Conservation (phyloP, 2,113 vertebrate species). For the Syngnathus scovelli region DNA sequence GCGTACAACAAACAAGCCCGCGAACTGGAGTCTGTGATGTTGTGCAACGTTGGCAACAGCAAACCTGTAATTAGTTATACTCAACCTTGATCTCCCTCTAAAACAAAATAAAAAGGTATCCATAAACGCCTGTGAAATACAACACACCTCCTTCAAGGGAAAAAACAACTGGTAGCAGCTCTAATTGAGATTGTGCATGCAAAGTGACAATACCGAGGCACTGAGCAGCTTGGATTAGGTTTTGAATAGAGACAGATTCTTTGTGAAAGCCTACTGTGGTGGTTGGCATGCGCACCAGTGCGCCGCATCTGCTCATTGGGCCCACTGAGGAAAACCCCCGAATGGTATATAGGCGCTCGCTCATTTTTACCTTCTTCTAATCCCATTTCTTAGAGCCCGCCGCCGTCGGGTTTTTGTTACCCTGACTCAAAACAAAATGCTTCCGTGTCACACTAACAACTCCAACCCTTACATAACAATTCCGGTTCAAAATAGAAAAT, state of each 20-base stretch:
- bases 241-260: constrained; percentile 75
- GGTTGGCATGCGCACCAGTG: constrained; percentile 67
- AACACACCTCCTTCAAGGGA: constrained; percentile 61
- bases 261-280: constrained; percentile 74
- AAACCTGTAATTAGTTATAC: constrained; percentile 22
- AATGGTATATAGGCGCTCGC: constrained; percentile 50
- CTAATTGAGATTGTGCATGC: constrained; percentile 81
- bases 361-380: constrained; percentile 71
- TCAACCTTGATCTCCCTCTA: constrained; percentile 51
- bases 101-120: constrained; percentile 48
- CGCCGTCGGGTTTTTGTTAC: constrained; percentile 55
- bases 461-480: constrained; percentile 45
- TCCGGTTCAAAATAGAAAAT: constrained; percentile 35
- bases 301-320: constrained; percentile 71
- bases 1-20: constrained; percentile 1
- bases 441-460: constrained; percentile 48
- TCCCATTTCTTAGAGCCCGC: constrained; percentile 51
- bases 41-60: constrained; percentile 21
- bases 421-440: constrained; percentile 41
- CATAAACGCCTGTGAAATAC: constrained; percentile 57
- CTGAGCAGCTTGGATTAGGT: constrained; percentile 73
- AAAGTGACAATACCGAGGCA: constrained; percentile 72
- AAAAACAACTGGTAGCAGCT: constrained; percentile 79
- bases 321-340: constrained; percentile 63
- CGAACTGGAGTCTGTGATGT: constrained; percentile 15